Percentiles rank a stretch among this genome's conserved stretches.
Evolutionary conservation across 2,113 vertebrate genomes (phyloP).

Genomic region (Corythornis cristatus): DNA sequence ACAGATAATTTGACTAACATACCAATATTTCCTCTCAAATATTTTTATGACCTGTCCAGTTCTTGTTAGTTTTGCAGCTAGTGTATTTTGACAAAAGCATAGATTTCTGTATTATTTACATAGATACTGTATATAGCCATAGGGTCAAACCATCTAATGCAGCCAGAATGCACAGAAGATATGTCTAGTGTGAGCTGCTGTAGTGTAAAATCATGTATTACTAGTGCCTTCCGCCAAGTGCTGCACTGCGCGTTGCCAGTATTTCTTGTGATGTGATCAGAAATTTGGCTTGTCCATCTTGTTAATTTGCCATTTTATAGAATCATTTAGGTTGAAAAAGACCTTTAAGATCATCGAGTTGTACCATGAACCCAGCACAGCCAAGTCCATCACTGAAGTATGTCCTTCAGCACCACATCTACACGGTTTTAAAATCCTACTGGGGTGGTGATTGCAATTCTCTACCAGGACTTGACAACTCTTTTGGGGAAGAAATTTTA

Average conservation of each 20-base stretch:
- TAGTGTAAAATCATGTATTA: rapidly evolving
- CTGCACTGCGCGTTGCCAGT: background rate
- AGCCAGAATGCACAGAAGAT: background rate
- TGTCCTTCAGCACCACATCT: background rate
- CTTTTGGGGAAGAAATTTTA: background rate
- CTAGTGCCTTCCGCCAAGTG: rapidly evolving
- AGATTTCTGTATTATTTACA: background rate
- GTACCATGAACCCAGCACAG: background rate
- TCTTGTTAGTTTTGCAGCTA: background rate
- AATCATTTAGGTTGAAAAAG: background rate
- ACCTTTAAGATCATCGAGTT: background rate
- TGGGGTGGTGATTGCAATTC: background rate
- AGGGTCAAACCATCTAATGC: background rate
- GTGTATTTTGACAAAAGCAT: background rate
- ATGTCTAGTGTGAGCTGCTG: background rate
- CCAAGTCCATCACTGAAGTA: background rate
- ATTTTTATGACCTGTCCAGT: background rate
- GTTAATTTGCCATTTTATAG: background rate
- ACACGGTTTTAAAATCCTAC: background rate
- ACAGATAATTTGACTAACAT: background rate
- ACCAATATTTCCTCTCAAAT: background rate
- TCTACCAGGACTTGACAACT: background rate
- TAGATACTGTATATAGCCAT: background rate
- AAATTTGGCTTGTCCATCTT: background rate
- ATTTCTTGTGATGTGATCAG: background rate